Evolutionary conservation across 2,797 vertebrate genomes (phyloP).

Genomic region (Anguilla marmorata): DNA sequence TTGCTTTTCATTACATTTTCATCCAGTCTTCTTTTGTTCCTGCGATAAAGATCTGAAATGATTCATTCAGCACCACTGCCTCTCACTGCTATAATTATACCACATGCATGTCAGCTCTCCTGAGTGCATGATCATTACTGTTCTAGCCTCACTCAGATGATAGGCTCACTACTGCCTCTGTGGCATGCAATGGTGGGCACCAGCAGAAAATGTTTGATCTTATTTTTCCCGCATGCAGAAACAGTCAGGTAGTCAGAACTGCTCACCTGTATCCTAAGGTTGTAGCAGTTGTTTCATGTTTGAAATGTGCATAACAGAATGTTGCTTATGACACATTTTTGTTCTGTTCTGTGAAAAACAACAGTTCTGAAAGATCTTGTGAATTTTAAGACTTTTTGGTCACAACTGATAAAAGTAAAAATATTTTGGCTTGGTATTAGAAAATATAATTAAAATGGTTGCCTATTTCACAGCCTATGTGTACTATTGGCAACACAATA

Average conservation of each 20-base stretch:
- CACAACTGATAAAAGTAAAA: too few species aligned
- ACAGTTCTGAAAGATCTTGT: not conserved
- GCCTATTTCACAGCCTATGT: not conserved
- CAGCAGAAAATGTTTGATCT: not conserved
- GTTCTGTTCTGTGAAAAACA: not conserved
- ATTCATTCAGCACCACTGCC: slow-evolving; percentile 34
- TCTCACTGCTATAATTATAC: slow-evolving; percentile 29
- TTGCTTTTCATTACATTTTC: not conserved
- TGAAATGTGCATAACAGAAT: not conserved
- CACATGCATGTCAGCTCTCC: slow-evolving; percentile 27
- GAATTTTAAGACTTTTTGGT: too few species aligned
- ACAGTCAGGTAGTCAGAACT: not conserved
- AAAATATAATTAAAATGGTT: not conserved
- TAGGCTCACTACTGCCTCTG: slow-evolving; percentile 9
- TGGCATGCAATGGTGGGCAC: slow-evolving; percentile 13
- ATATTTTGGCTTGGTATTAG: not conserved
- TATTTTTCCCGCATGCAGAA: not conserved
- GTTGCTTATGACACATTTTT: not conserved
- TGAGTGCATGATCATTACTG: slow-evolving; percentile 34
- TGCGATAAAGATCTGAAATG: slow-evolving; percentile 30
- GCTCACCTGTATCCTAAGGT: not conserved
- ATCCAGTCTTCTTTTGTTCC: slow-evolving; percentile 17
- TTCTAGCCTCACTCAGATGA: slow-evolving; percentile 11
- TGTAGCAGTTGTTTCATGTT: not conserved
- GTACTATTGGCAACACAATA: not conserved